Evolutionary conservation across 1,140 invertebrate genomes (phyloP), one percentile per base, ranked within the genome.

Genomic region (Ostrea edulis): DNA sequence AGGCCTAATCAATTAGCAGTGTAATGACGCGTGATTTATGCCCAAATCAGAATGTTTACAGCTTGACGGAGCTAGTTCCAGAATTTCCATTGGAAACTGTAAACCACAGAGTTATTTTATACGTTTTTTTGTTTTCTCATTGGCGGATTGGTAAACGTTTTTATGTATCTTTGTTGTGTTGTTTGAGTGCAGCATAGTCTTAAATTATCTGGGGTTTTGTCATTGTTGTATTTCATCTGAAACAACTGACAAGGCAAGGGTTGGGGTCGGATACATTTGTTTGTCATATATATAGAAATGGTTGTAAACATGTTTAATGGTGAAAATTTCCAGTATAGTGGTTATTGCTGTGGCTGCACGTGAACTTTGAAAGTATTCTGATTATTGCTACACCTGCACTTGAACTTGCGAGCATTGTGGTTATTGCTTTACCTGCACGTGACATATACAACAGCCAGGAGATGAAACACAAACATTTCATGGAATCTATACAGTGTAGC

Each of bases 81-180:
- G 68, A 77, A 77, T 77, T 77, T 35, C 68, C 68, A 77, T 29
- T 77, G 68, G 68, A 77, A 77, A 77, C 68, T 29, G 25, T 29
- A 77, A 77, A 77, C 68, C 68, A 25, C 68, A 77, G 58, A 62
- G 68, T 25, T 29, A 29, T 77, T 77, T 77, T 77, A 77, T 77
- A 77, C 68, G 68, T 77, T 77, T 77, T 77, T 22, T 35, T 77
- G 68, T 77, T 77, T 77, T 22, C 68, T 77, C 68, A 77, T 77
- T 77, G 68, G 68, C 29, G 68, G 68, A 29, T 29, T 35, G 29
- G 68, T 77, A 77, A 35, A 77, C 68, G 68, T 77, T 77, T 77
- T 77, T 77, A 77, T 77, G 68, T 77, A 77, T 77, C 68, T 77
- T 77, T 62, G 68, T 77, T 77, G 68, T 77, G 68, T 77, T 77